A percentile compares a stretch with the other conserved stretches of the same genome.
phyloP scores from a whole-genome alignment of 2,113 vertebrate genomes.

The Agelaius tricolor region DNA sequence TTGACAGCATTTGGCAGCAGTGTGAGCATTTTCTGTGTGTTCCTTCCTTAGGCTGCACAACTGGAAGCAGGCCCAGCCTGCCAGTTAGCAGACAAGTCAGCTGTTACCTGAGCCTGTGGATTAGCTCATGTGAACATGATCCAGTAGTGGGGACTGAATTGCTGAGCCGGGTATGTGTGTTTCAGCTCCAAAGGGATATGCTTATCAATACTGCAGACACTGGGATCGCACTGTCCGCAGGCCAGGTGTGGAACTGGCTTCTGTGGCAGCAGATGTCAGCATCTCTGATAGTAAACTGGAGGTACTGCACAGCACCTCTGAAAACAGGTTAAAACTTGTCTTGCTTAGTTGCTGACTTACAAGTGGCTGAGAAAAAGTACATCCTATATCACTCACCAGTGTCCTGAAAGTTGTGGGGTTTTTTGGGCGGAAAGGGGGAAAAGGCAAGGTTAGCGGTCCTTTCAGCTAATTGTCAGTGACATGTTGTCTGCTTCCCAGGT shows the following conservation, averaged over 20 bases:
- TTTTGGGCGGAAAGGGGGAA: background rate
- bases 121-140: background rate
- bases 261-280: background rate
- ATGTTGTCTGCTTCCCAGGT: background rate
- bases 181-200: background rate
- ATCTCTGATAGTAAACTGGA: background rate
- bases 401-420: background rate
- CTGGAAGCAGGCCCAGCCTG: background rate
- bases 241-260: background rate
- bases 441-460: background rate
- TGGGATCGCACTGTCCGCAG: accelerated
- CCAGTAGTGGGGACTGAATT: background rate
- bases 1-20: background rate
- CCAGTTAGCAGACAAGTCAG: background rate
- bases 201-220: background rate
- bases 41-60: background rate
- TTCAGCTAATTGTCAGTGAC: background rate
- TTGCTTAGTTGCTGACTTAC: background rate
- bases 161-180: background rate
- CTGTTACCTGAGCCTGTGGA: background rate
- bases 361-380: background rate
- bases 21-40: background rate
- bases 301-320: background rate
- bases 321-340: background rate
- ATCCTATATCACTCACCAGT: accelerated